Evolutionary conservation across 2,888 invertebrate species (phyloP), one percentile per base, ranked within the genome.

Genomic region (Torymus auratus): DNA sequence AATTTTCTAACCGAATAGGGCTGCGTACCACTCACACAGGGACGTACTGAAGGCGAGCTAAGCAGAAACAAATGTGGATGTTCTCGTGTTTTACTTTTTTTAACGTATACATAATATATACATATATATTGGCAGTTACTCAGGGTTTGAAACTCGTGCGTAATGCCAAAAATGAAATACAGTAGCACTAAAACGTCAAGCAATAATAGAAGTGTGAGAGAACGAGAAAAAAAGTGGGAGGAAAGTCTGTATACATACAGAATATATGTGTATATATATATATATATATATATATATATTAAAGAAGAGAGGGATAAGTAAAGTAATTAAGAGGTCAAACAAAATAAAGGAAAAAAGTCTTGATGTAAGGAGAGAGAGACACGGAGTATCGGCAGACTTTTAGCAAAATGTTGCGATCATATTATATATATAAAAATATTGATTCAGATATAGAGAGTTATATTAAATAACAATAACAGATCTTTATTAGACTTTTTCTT

Each of bases 401-500:
- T 83, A 70, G 80, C 82, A 83, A 83, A 82, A 58, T 82, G 83
- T 84, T 84, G 81, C 82, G 82, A 83, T 78, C 82, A 80, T 83
- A 83, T 50, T 74, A 83, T 55, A 53, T 74, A 70, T 75, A 65
- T 72, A 78, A 72, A 62, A 60, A 78, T 76, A 76, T 74, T 78
- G 55, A 81, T 81, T 70, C 69, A 41, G 41, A 56, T 78, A 75
- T 81, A 89, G 88, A 90, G 87, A 89, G 88, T 90, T 90, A 41
- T 41, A 41, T 41, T 89, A 89, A 90, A 86, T 88, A 90, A 88
- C 85, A 84, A 88, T 88, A 87, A 90, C 88, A 89, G 87, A 89
- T 89, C 88, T 90, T 88, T 89, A 88, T 89, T 89, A 88, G 87
- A 87, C 87, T 88, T 86, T 86, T 88, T 88, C 87, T 77, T 83